These are phyloP conservation scores for Coregonus ussuriensis DNA, from an alignment of 2,797 vertebrate species.

Conservation along the genomic window DNA sequence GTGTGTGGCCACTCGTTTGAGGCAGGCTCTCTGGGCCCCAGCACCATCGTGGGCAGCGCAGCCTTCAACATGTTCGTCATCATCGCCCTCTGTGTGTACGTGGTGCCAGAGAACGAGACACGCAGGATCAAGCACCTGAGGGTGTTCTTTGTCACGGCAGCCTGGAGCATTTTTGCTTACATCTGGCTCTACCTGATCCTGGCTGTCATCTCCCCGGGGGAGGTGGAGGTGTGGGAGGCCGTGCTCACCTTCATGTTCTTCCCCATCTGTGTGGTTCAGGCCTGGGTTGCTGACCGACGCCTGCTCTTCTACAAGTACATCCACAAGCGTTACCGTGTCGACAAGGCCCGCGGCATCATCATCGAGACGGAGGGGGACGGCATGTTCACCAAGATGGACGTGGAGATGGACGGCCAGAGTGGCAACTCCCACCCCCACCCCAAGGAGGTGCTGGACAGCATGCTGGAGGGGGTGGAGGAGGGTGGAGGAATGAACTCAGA, in stretches of 20 bases:
- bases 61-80: slow-evolving; percentile 91
- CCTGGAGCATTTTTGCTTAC: slow-evolving; percentile 87
- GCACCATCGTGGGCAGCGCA: slow-evolving; percentile 87
- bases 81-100: slow-evolving; percentile 83
- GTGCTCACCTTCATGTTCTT: slow-evolving; percentile 87
- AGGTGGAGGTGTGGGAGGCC: slow-evolving; percentile 85
- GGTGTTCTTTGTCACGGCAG: slow-evolving; percentile 84
- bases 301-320: slow-evolving; percentile 87
- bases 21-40: slow-evolving; percentile 81
- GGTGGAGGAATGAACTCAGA: slow-evolving; percentile 66
- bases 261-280: slow-evolving; percentile 84
- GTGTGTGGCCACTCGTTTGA: slow-evolving; percentile 84
- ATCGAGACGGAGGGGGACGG: slow-evolving; percentile 82
- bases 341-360: slow-evolving; percentile 83
- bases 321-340: slow-evolving; percentile 80
- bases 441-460: slow-evolving; percentile 79
- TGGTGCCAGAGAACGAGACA: slow-evolving; percentile 82
- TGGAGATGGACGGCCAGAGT: slow-evolving; percentile 83
- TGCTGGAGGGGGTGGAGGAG: slow-evolving; percentile 79
- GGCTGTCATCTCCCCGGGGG: slow-evolving; percentile 80
- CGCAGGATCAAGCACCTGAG: slow-evolving; percentile 84
- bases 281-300: slow-evolving; percentile 85
- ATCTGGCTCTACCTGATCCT: slow-evolving; percentile 88
- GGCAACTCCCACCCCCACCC: slow-evolving; percentile 74
- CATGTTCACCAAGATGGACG: slow-evolving; percentile 82